Evolutionary conservation across 2,113 vertebrate genomes (phyloP), one percentile per base, ranked within the genome.

Genomic region (Lipotes vexillifer): DNA sequence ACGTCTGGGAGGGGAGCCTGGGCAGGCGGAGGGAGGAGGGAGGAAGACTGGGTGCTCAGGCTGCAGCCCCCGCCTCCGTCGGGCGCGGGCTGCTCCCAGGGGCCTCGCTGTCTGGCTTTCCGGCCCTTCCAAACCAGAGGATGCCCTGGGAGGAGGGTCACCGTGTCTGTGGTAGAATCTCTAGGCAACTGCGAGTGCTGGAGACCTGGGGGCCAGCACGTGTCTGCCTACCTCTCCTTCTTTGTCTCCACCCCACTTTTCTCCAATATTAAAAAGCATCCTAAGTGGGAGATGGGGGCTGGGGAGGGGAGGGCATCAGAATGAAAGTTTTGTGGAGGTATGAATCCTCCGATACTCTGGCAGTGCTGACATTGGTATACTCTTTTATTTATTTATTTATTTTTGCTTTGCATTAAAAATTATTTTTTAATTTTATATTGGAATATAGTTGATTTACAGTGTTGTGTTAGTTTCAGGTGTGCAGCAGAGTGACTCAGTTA

Each of bases 21-120:
- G 41, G 15, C 13, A 31, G 55, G 52, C 31, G 17, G 36, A 38
- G 55, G 9, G 12, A 12, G 66, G 49, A 81, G 25, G 25, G 49
- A 29, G 8, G n/a, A 59, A 21, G 33, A 0, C 8, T 5, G 13
- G 15, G 21, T 1, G 0, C 38, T 29, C 46, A 6, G 6, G 18
- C 69, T 33, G 27, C 20, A 27, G 66, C 13, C 63, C 14, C 23
- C 12, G 6, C 41, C 29, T 15, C 29, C 68, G 2, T 29, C 4
- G 2, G 4, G 23, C 1, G 11, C 89, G n/a, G 10, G 66, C 33
- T 66, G 31, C 21, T 61, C 13, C 15, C 15, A 17, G 8, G 1
- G 1, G 38, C 5, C 55, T 78, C 2, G 1, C 57, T 9, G 63
- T 21, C 82, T 81, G 65, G 25, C 31, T 3, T 36, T 7, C 52